Conservation (phyloP, 2,113 vertebrate species). For the Trinectes maculatus region DNA sequence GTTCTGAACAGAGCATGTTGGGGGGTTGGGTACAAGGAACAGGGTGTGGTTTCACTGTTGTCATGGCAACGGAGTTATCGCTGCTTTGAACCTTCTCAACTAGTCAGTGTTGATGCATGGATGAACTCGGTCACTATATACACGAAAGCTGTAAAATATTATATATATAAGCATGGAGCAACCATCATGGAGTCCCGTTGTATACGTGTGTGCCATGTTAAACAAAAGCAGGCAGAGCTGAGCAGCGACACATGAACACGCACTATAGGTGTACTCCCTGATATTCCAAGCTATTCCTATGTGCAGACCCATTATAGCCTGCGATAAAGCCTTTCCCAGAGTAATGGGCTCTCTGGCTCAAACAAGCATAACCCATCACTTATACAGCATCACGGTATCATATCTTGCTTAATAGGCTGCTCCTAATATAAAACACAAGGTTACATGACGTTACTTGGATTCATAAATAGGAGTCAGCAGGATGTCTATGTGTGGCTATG, state of each 20-base stretch:
- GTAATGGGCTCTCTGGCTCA: slow-evolving; percentile 31
- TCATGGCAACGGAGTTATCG: slow-evolving; percentile 72
- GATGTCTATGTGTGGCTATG: slow-evolving; percentile 15
- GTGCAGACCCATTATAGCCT: slow-evolving; percentile 4
- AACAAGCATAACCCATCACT: slow-evolving; percentile 53
- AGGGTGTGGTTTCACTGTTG: slow-evolving; percentile 72
- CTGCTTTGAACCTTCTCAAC: slow-evolving; percentile 51
- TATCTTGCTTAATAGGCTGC: slow-evolving; percentile 60
- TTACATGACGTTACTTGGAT: slow-evolving; percentile 55
- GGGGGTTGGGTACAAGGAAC: slow-evolving; percentile 52
- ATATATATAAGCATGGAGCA: background rate
- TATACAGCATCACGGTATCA: slow-evolving; percentile 37
- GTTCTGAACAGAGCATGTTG: slow-evolving; percentile 33
- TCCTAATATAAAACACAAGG: slow-evolving; percentile 73
- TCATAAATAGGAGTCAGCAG: slow-evolving; percentile 39
- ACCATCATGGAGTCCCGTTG: background rate
- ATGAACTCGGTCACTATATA: slow-evolving; percentile 20
- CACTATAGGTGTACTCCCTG: background rate
- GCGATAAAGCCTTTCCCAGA: slow-evolving; percentile 11
- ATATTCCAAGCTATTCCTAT: slow-evolving; percentile 9
- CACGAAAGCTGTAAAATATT: slow-evolving; percentile 10
- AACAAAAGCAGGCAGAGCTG: background rate
- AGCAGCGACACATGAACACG: background rate
- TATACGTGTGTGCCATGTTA: background rate
- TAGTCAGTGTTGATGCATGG: slow-evolving; percentile 10